Conservation (phyloP, 2,888 invertebrate genomes). For the Arctia plantaginis region DNA sequence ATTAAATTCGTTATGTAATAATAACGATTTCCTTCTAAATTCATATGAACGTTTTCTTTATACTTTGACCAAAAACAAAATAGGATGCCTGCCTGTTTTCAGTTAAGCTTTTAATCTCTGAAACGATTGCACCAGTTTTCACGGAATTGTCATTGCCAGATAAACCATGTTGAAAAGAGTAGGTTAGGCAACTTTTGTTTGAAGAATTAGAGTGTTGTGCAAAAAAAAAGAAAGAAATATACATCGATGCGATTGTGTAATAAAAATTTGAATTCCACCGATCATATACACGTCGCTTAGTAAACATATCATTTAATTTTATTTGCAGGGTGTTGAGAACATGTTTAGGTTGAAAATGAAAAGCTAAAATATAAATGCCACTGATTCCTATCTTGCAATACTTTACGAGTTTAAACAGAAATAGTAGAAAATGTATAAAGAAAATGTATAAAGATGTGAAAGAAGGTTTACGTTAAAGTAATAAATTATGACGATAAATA, state of each 20-base stretch:
- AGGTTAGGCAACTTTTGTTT: too few relatives aligned
- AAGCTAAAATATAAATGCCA: background rate
- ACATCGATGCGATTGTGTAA: too few relatives aligned
- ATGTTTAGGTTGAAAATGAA: background rate
- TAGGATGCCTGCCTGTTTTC: too few relatives aligned
- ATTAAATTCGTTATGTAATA: background rate
- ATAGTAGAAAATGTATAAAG: background rate
- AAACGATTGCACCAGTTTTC: background rate
- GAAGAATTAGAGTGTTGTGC: too few relatives aligned
- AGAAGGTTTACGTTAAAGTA: background rate
- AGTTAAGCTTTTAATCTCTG: background rate
- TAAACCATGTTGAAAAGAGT: too few relatives aligned
- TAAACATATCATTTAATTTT: background rate
- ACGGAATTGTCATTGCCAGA: too few relatives aligned
- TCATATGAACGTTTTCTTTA: background rate
- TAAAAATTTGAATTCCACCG: background rate
- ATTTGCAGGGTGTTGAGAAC: background rate
- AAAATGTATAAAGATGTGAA: background rate
- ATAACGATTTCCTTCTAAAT: background rate
- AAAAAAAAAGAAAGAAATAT: too few relatives aligned
- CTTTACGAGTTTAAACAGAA: background rate
- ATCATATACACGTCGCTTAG: background rate
- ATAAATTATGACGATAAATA: conserved; percentile 5
- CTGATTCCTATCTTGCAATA: background rate
- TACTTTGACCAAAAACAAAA: too few relatives aligned